Percentiles rank a stretch among this genome's conserved stretches.
These are phyloP conservation scores for Petaurus breviceps DNA, from an alignment of 2,113 vertebrate genomes.

Conservation along the genomic window DNA sequence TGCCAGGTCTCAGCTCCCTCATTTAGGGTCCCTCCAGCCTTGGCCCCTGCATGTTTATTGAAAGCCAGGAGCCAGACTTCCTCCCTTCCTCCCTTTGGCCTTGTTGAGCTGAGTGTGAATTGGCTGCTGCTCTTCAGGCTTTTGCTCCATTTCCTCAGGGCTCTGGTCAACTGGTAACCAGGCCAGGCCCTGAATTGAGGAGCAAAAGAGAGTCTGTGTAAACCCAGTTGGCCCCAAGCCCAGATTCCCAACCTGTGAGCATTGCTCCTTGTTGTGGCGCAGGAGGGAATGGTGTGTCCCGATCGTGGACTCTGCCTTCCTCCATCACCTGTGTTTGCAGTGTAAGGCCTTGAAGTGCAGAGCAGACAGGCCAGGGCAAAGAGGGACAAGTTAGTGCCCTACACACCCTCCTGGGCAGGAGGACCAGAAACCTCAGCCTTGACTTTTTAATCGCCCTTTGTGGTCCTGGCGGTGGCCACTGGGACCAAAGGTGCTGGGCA, in stretches of 20 bases:
- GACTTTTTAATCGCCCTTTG: too few relatives aligned
- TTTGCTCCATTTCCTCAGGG: neutral
- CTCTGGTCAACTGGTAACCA: neutral
- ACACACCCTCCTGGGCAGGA: neutral
- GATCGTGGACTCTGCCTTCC: slow-evolving; percentile 31
- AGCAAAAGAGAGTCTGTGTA: neutral
- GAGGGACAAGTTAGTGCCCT: neutral
- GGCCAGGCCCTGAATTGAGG: too few relatives aligned
- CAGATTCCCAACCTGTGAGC: neutral
- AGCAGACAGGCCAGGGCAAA: neutral
- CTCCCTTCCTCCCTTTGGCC: too few relatives aligned
- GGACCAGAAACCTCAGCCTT: too few relatives aligned
- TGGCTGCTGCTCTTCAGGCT: too few relatives aligned
- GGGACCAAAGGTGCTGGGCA: too few relatives aligned
- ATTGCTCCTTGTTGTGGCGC: neutral
- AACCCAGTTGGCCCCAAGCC: neutral
- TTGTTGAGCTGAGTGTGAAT: too few relatives aligned
- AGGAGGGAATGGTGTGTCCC: slow-evolving; percentile 50
- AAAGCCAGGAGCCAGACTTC: too few relatives aligned
- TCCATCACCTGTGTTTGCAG: neutral
- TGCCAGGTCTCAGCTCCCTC: too few relatives aligned
- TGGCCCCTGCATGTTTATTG: too few relatives aligned
- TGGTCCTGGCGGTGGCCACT: too few relatives aligned
- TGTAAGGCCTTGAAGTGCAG: neutral
- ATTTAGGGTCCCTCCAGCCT: too few relatives aligned